Evolutionary conservation across 2,888 invertebrate species (phyloP), one percentile per base, ranked within the genome.

Genomic region (Hedya salicella): DNA sequence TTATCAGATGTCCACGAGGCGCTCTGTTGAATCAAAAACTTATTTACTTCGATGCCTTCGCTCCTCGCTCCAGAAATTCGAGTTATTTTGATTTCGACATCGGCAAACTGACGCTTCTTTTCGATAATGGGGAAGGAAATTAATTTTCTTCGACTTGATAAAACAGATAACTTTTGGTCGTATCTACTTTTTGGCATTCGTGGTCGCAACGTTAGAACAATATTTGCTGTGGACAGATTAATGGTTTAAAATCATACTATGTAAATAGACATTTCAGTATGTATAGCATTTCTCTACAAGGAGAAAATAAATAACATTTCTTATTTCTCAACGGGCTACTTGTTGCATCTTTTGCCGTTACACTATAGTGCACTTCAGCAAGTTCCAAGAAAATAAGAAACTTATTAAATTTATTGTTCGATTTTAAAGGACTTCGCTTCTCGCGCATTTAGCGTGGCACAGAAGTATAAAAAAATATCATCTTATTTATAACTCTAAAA

Each of bases 351-450:
- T 16, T 30, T 16, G 32, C 9, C 36, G 36, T n/a, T 32, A 8
- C 3, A n/a, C 9, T 16, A 52, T 4, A 36, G 17, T 13, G 17
- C n/a, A n/a, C n/a, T 25, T 8, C 32, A 36, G 36, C 8, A 14
- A 17, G 11, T 36, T 36, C 17, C 14, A 36, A 52, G 52, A 32
- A 52, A 36, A 52, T 16, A 17, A 0, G 36, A 36, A 52, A 16
- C 13, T 49, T 50, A 16, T 32, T 16, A 88, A 86, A 80, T 86
- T 86, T 88, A 88, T 83, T 73, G 75, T 77, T 75, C 77, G 79
- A 82, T 82, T 78, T 78, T 77, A 73, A 75, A 73, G 69, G 73
- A 68, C 67, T 69, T 63, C 72, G 72, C 73, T 70, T 70, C 71
- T 62, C 70, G 19, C 46, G 48, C 44, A 49, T 1, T 36, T 6